Base-by-base conservation (phyloP, 2,113 vertebrate genomes). In the Lophura nycthemera region DNA sequence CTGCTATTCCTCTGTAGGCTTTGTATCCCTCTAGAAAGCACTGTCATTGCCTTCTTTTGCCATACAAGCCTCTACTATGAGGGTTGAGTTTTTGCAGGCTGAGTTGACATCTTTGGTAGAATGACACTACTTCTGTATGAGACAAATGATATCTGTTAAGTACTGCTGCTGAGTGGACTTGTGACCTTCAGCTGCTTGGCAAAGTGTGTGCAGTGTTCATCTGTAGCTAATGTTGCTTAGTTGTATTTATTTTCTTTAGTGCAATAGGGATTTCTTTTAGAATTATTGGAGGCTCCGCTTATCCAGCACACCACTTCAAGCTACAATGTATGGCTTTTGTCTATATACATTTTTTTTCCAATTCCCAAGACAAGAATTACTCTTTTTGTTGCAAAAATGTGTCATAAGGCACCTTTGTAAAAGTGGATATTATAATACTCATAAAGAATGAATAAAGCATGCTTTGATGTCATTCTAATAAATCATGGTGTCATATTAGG, bases 101-200 rank as follows among this genome's bases (percentile, higher is more conserved):
- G 54, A 19, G 21, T 57, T 76, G 74, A 27, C 8, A 70, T 83
- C 64, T 70, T 38, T 65, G n/a, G 29, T 19, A 78, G 47, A 76
- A 50, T 50, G 66, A 79, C 38, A 64, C 34, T 29, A 50, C 22
- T 18, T 13, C 79, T 43, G 29, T 0, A 2, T 29, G 63, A 91
- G 67, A 93, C 6, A 83, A 93, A 83, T 30, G 11, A 11, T 7
- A 34, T 15, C 25, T 40, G 38, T 80, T 67, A 92, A 84, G 48
- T 69, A 83, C 67, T 88, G 54, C 71, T 61, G 3, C 70, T 72
- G 59, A 48, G 59, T 82, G 54, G 61, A 60, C 86, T 73, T 48
- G 40, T 52, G 88, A 86, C 91, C 63, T 94, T 88, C 69, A 88
- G 59, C 76, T 86, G 43, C 60, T 73, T 52, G 75, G 34, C 22